phyloP scores from a whole-genome alignment of 2,797 vertebrate genomes.

The Schizopygopsis pylzovi region DNA sequence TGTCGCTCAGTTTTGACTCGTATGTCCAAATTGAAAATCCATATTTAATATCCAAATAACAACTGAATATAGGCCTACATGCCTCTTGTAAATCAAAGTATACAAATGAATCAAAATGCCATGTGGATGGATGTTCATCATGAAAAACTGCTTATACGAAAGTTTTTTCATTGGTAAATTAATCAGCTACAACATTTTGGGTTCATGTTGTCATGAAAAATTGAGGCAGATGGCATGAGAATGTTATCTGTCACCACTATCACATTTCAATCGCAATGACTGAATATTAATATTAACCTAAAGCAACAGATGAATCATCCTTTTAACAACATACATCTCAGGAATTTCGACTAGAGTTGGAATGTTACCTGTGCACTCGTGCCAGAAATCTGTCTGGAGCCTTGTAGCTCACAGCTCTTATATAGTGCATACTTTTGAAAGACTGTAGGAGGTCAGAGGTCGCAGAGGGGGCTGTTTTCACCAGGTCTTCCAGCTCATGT shows the following conservation, averaged over 20 bases:
- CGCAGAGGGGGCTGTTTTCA: slow-evolving; percentile 67
- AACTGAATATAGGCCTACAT: neutral
- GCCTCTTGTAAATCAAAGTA: neutral
- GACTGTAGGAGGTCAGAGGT: slow-evolving; percentile 62
- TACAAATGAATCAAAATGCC: neutral
- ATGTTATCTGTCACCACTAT: neutral
- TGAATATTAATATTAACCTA: slow-evolving; percentile 72
- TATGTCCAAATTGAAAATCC: neutral
- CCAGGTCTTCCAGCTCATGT: slow-evolving; percentile 72
- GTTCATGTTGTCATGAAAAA: neutral
- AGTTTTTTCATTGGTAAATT: neutral
- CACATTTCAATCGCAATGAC: slow-evolving; percentile 40
- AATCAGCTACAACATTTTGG: slow-evolving; percentile 9
- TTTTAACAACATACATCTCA: slow-evolving; percentile 78
- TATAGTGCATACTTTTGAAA: slow-evolving; percentile 53
- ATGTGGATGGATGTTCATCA: neutral
- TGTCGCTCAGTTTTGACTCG: neutral
- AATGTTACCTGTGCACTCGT: slow-evolving; percentile 80
- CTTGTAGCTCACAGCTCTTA: slow-evolving; percentile 78
- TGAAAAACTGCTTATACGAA: neutral
- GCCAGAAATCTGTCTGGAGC: slow-evolving; percentile 90
- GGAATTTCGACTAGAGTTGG: slow-evolving; percentile 85
- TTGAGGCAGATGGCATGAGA: slow-evolving; percentile 10
- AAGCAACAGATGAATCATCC: slow-evolving; percentile 79
- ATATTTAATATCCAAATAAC: slow-evolving; percentile 14